Base-by-base conservation (phyloP, 2,797 vertebrate species). In the Sylvia borin region DNA sequence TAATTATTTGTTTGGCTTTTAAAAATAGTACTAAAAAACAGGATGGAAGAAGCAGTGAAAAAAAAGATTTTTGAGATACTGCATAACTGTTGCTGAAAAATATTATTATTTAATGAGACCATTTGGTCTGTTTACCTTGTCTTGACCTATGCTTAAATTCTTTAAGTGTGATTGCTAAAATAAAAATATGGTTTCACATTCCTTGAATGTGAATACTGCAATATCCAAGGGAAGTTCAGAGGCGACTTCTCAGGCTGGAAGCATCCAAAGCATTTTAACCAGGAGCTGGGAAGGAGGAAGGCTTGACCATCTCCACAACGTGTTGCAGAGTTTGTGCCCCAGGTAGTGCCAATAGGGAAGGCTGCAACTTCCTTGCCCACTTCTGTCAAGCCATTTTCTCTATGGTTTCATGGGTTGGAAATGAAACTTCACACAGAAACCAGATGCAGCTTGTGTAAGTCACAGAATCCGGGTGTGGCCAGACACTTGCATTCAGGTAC, bases 281-380 rank as follows among this genome's bases (percentile, higher is more conserved):
- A 66, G 85, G 20, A 79, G 48, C 27, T 85, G 36, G 26, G 43
- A 60, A 66, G 27, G 17, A 77, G 38, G 13, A 50, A 45, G 13
- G 9, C 34, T 85, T 50, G 24, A 20, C 34, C 22, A 12, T 65
- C 16, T 75, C 42, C 50, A 3, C 47, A 43, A 5, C 0, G 19
- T 0, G 2, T 6, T 55, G 38, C 40, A 73, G 55, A 54, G 4
- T 2, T 0, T 50, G 40, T 80, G 32, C 5, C n/a, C 25, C 62
- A 45, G 13, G 22, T 62, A 47, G 18, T 68, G 17, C n/a, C 50
- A 31, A 7, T 11, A 27, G 34, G 34, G 13, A 74, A 85, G 21
- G 57, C 45, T 85, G 22, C 18, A 55, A 6, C 36, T 54, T 81
- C 38, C 54, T 57, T 31, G 36, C 4, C 34, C 4, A 1, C 15